Base-by-base conservation (phyloP, 2,888 invertebrate species). In the Acrobasis suavella region DNA sequence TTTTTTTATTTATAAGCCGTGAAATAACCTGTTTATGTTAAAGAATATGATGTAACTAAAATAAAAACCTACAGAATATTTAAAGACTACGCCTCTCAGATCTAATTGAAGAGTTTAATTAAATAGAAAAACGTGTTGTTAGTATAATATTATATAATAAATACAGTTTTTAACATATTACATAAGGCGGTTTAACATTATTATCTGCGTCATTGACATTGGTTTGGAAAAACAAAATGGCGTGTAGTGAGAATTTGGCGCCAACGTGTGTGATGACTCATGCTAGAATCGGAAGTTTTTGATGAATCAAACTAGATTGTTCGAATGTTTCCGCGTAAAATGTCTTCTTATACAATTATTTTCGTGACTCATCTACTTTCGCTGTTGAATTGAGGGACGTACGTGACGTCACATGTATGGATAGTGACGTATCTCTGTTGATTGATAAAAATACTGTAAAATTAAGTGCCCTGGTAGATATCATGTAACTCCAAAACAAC, bases 221-320 rank as follows among this genome's bases (percentile, higher is more conserved):
- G 67, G 62, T 65, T 63, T 60, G 60, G 65, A 67, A 65, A 69
- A 67, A 66, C 70, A 71, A 71, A 62, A 71, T 67, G 68, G 69
- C 67, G 68, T 15, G 42, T 46, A 14, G 16, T 10, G 12, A 12
- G 42, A 46, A 56, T 68, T 70, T 69, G 69, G 71, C 71, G 71
- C 71, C 68, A 64, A 60, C 22, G 37, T 9, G 58, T 38, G 55
- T 32, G 32, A 54, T 68, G 71, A 64, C 39, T 65, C 65, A 65
- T 17, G 46, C 38, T n/a, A 59, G 63, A 64, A 64, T 56, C 63
- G 63, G 63, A 64, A 63, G 60, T 60, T 60, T 60, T 60, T 37
- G 37, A 50, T 75, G 74, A 74, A 65, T 74, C 72, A 71, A 72
- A 65, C 62, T 58, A 64, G 63, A 62, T 66, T 64, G 62, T 67